Conservation (phyloP, 1,140 invertebrate genomes). For the Heterodera carotae region DNA sequence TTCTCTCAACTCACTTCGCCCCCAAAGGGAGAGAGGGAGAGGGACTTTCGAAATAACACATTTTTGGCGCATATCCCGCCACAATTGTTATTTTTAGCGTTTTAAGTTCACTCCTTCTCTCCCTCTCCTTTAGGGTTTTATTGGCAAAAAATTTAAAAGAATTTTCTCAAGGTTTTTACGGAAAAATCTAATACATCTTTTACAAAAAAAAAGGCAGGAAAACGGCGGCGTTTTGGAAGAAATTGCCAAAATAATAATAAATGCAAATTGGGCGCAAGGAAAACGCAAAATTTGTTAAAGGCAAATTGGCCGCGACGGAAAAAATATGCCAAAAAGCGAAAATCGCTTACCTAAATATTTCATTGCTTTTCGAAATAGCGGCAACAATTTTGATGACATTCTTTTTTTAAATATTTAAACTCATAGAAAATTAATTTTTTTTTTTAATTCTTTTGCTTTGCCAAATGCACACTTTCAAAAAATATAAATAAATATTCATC, state of each 20-base stretch:
- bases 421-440: background rate
- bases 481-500: too few species aligned
- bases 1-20: too few species aligned
- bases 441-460: background rate
- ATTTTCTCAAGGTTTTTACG: background rate
- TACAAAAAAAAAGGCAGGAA: background rate
- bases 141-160: background rate
- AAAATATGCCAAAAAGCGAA: too few species aligned
- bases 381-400: background rate
- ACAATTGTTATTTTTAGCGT: background rate
- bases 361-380: too few species aligned
- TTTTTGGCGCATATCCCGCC: constrained; percentile 1
- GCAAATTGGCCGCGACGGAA: too few species aligned
- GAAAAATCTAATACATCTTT: too few species aligned
- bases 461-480: background rate
- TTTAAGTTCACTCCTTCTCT: background rate
- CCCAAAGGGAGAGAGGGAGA: background rate
- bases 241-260: background rate
- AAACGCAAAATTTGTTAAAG: too few species aligned
- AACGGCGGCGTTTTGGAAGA: background rate
- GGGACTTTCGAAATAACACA: background rate
- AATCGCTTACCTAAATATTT: too few species aligned
- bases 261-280: background rate
- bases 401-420: background rate
- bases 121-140: background rate